A percentile compares a stretch with the other conserved stretches of the same genome.
These are phyloP conservation scores for Megaptera novaeangliae DNA, from an alignment of 2,113 vertebrate genomes.

Conservation along the genomic window DNA sequence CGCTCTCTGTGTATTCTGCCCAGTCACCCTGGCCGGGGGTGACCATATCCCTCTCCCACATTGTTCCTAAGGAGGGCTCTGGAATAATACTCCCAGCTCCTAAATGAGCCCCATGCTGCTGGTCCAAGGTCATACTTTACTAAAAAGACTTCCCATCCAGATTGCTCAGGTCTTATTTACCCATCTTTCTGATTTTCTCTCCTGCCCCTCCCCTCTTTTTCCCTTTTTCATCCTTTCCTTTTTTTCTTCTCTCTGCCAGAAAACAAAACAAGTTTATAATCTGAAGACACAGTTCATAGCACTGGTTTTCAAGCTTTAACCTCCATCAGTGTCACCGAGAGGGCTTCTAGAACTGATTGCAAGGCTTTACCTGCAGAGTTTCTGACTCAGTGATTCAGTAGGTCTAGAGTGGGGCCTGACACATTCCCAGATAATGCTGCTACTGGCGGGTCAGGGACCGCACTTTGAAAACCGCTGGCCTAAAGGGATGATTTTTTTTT, in stretches of 20 bases:
- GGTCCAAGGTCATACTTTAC: neutral
- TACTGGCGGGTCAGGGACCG: neutral
- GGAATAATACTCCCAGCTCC: neutral
- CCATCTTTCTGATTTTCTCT: neutral
- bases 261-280: neutral
- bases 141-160: neutral
- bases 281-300: neutral
- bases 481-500: neutral
- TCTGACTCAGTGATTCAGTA: neutral
- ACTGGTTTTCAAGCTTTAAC: neutral
- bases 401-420: too few species aligned
- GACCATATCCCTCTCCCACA: neutral
- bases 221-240: neutral
- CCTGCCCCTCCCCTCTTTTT: neutral
- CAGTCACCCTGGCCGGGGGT: neutral
- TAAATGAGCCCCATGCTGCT: accelerated
- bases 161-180: neutral
- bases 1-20: neutral
- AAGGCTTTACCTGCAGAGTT: too few species aligned
- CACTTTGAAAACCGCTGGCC: neutral
- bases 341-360: neutral
- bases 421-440: neutral
- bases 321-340: neutral
- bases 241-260: neutral
- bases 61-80: neutral